Conservation (phyloP, 2,113 vertebrate species). For the Oncorhynchus kisutch region DNA sequence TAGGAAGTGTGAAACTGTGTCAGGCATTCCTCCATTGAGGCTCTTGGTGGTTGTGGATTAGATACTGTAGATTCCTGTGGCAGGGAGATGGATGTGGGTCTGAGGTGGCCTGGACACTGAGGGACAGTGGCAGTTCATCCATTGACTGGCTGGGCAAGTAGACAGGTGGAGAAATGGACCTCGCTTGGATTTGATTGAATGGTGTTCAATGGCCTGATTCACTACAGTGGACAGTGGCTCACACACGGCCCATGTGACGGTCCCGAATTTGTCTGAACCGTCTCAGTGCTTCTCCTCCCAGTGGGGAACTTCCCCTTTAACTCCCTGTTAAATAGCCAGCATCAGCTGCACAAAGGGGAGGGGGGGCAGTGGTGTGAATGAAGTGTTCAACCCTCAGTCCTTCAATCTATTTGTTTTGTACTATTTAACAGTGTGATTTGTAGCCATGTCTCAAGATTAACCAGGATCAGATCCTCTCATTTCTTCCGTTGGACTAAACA, state of each 20-base stretch:
- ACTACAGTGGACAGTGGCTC: constrained; percentile 8
- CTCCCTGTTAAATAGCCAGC: too few relatives aligned
- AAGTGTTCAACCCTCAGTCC: too few relatives aligned
- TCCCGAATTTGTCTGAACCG: too few relatives aligned
- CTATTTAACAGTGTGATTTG: too few relatives aligned
- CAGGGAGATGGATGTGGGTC: constrained; percentile 52
- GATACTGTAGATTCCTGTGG: constrained; percentile 17
- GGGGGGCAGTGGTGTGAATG: too few relatives aligned
- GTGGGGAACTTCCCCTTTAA: too few relatives aligned
- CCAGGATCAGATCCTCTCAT: too few relatives aligned
- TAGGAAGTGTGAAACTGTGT: not conserved
- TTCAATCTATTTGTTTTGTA: too few relatives aligned
- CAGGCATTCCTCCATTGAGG: not conserved
- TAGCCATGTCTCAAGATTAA: too few relatives aligned
- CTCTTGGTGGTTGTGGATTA: not conserved
- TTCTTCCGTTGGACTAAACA: too few relatives aligned
- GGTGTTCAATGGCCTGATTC: constrained; percentile 36
- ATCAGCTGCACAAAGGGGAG: too few relatives aligned
- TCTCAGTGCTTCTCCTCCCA: too few relatives aligned
- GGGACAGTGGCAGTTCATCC: constrained; percentile 41
- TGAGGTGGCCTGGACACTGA: constrained; percentile 36
- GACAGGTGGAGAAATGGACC: constrained; percentile 53
- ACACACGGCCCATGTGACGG: not conserved
- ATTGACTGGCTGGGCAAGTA: constrained; percentile 46
- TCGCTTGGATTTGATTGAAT: constrained; percentile 37